phyloP scores from a whole-genome alignment of 2,888 invertebrate genomes.

The Chrysolina oricalcia region DNA sequence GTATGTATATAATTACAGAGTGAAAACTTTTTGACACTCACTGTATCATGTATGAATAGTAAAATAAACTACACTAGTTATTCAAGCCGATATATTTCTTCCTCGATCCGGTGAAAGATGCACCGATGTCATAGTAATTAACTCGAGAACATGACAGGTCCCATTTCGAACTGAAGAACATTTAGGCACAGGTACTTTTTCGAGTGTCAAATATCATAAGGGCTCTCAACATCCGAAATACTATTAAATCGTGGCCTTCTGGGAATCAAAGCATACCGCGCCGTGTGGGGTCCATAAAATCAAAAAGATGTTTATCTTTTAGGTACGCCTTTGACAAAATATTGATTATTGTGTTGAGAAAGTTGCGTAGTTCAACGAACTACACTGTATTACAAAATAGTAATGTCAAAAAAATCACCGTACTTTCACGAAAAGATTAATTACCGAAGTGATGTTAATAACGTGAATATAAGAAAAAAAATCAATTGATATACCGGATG shows the following conservation, averaged over 20 bases:
- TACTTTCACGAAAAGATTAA: too few relatives aligned
- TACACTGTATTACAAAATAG: too few relatives aligned
- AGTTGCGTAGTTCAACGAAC: too few relatives aligned
- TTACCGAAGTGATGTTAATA: too few relatives aligned
- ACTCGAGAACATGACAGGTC: slow-evolving; percentile 7
- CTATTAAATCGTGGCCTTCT: slow-evolving; percentile 20
- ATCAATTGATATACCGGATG: too few relatives aligned
- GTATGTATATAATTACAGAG: too few relatives aligned
- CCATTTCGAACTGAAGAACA: background rate
- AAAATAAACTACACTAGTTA: background rate
- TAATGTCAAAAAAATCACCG: too few relatives aligned
- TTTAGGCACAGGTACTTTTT: slow-evolving; percentile 25
- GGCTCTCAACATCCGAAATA: slow-evolving; percentile 9
- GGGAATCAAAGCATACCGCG: slow-evolving; percentile 13
- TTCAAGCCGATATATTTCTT: background rate
- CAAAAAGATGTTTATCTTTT: slow-evolving; percentile 5
- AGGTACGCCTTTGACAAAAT: background rate
- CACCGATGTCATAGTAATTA: slow-evolving; percentile 5
- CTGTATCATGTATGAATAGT: background rate
- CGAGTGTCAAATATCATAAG: slow-evolving; percentile 32
- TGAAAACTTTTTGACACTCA: too few relatives aligned
- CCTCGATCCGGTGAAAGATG: background rate
- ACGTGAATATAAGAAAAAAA: too few relatives aligned
- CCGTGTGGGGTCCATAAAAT: slow-evolving; percentile 10
- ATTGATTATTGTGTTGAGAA: too few relatives aligned